Evolutionary conservation across 2,888 invertebrate species (phyloP), one percentile per base, ranked within the genome.

Genomic region (Athrips mouffetella): DNA sequence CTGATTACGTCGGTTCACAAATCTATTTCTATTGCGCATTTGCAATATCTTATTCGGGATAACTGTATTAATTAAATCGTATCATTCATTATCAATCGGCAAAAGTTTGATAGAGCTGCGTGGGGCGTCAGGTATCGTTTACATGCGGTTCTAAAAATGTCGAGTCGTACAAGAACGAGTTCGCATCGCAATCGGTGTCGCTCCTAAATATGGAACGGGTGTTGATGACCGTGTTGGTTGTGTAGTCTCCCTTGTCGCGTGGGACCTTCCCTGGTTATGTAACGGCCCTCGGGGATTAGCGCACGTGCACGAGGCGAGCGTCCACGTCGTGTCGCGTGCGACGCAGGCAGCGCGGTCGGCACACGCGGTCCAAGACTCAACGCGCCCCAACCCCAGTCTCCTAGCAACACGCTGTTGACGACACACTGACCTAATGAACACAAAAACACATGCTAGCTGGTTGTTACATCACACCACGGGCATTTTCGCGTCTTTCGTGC

Each of bases 391-490:
- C 70, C 72, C 66, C 73, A 84, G 87, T 88, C 81, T 86, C 87
- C 83, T 88, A 88, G 87, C 87, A 88, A 88, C 86, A 81, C 73
- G 79, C 78, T 85, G 86, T 88, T 88, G 86, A 87, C 78, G 78
- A 81, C 72, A 71, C 75, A 76, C 76, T 83, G 80, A 81, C 80
- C 83, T 71, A 77, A 76, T 81, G 79, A 83, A 83, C 71, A 83
- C 82, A 82, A 83, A 75, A 82, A 82, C 85, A 84, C 82, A 81
- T 83, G 82, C 74, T 74, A 67, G 67, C 65, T 73, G 77, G 68
- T 64, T 73, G 77, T 85, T 86, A 86, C 85, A 86, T 86, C 86
- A 86, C 70, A 73, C 62, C 65, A 65, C 40, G 18, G 50, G 57
- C 54, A 69, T 65, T 70, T 67, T 63, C 57, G 59, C 63, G 41